A percentile compares a stretch with the other conserved stretches of the same genome.
These are phyloP conservation scores for Xylocampa areola DNA, from an alignment of 2,888 invertebrate species.

Conservation along the genomic window DNA sequence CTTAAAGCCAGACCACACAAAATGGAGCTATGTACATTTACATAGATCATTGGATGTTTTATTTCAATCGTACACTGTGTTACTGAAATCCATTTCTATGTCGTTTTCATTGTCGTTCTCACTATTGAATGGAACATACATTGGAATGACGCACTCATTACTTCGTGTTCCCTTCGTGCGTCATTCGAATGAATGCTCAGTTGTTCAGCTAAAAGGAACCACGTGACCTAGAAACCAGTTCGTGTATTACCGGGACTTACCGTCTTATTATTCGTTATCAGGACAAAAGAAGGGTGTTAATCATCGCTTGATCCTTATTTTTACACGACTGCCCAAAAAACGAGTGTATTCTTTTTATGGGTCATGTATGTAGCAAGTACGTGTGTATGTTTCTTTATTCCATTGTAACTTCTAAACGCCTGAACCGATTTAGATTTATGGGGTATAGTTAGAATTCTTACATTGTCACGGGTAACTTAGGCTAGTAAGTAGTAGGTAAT, in stretches of 20 bases:
- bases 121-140: constrained; percentile 6
- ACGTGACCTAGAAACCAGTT: neutral
- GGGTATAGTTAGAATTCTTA: too few species aligned
- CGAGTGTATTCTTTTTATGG: too few species aligned
- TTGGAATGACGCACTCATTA: constrained; percentile 30
- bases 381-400: too few species aligned
- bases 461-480: too few species aligned
- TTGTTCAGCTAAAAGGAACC: neutral
- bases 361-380: too few species aligned
- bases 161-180: constrained; percentile 13
- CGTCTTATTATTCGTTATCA: too few species aligned
- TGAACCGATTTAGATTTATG: too few species aligned
- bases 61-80: neutral
- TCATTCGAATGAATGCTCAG: constrained; percentile 9
- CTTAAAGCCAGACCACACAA: too few species aligned
- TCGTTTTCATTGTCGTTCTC: neutral
- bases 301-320: neutral
- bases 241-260: constrained; percentile 6
- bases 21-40: neutral
- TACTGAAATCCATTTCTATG: constrained; percentile 3
- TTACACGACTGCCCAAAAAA: neutral
- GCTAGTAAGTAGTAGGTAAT: too few species aligned
- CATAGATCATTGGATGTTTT: neutral
- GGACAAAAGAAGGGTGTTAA: neutral
- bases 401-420: too few species aligned